Evolutionary conservation across 2,113 vertebrate genomes (phyloP), one percentile per base, ranked within the genome.

Genomic region (Cyprinus carpio): DNA sequence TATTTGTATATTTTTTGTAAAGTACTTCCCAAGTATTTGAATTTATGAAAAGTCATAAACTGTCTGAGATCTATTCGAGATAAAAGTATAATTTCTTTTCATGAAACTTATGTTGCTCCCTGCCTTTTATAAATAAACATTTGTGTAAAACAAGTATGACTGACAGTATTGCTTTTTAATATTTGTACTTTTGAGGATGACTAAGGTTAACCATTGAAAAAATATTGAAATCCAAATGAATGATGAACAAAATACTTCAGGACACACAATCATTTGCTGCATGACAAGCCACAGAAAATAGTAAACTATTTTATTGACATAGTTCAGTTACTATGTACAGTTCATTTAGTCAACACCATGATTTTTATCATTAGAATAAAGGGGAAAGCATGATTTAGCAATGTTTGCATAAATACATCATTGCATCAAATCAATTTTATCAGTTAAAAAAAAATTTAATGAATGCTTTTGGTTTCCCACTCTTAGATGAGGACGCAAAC

Each of bases 231-330:
- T 75, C 23, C 16, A 46, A 46, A 34, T 46, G 12, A 20, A 18
- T 40, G 0, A 40, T 54, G 13, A 94, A 93, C 64, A 94, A 93
- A 94, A 85, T 84, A 93, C 88, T 75, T 90, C 87, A 83, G 89
- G 91, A 93, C 89, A 92, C 91, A 88, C 86, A 93, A 92, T 91
- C 85, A 90, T 89, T 93, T 94, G 90, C 91, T 95, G 92, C 91
- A 93, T 93, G 91, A 95, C 89, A 90, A 92, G 90, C 89, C 92
- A 93, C 91, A 84, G 90, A 94, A 96, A 96, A 95, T 94, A 95
- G 91, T 93, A 95, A 96, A 95, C 93, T 95, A 92, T 93, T 95
- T 95, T 96, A 96, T 95, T 95, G 92, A 95, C 93, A 92, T 91
- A 93, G 89, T 91, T 88, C 76, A 89, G 86, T 89, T 94, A 92